Evolutionary conservation across 1,140 invertebrate genomes (phyloP).

Genomic region (Manduca sexta): DNA sequence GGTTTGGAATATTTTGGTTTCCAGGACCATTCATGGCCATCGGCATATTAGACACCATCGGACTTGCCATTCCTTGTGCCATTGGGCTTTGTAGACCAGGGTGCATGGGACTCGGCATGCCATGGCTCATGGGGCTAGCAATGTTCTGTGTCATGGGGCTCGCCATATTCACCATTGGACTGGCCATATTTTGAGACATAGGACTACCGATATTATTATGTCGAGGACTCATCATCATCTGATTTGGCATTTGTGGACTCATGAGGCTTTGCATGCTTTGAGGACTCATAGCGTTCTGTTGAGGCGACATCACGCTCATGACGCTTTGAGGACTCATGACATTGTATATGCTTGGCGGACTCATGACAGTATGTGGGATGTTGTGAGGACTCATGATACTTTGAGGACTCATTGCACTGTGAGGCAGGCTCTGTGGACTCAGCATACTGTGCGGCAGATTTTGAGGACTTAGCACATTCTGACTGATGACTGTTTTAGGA

Average conservation of each 20-base stretch:
- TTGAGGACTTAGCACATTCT: slow-evolving; percentile 64
- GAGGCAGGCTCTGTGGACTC: slow-evolving; percentile 43
- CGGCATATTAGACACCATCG: slow-evolving; percentile 59
- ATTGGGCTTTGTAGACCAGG: slow-evolving; percentile 56
- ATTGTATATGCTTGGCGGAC: slow-evolving; percentile 62
- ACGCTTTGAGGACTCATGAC: slow-evolving; percentile 64
- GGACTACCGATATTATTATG: slow-evolving; percentile 61
- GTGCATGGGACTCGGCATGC: slow-evolving; percentile 65
- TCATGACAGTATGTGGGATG: slow-evolving; percentile 61
- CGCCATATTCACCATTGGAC: slow-evolving; percentile 57
- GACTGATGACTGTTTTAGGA: slow-evolving; percentile 53
- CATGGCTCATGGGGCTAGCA: slow-evolving; percentile 60
- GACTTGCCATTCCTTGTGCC: slow-evolving; percentile 42
- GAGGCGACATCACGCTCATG: slow-evolving; percentile 68
- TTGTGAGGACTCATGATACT: slow-evolving; percentile 59
- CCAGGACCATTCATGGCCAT: slow-evolving; percentile 45
- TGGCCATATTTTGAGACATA: slow-evolving; percentile 60
- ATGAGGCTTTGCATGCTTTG: slow-evolving; percentile 64
- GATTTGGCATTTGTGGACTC: slow-evolving; percentile 64
- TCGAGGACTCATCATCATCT: slow-evolving; percentile 65
- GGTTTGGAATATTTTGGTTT: slow-evolving; percentile 31
- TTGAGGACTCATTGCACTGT: slow-evolving; percentile 42
- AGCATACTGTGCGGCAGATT: slow-evolving; percentile 44
- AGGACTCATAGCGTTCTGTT: slow-evolving; percentile 64
- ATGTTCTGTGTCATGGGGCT: slow-evolving; percentile 58